Conservation (phyloP, 2,888 invertebrate genomes). For the Gryllus longicercus region DNA sequence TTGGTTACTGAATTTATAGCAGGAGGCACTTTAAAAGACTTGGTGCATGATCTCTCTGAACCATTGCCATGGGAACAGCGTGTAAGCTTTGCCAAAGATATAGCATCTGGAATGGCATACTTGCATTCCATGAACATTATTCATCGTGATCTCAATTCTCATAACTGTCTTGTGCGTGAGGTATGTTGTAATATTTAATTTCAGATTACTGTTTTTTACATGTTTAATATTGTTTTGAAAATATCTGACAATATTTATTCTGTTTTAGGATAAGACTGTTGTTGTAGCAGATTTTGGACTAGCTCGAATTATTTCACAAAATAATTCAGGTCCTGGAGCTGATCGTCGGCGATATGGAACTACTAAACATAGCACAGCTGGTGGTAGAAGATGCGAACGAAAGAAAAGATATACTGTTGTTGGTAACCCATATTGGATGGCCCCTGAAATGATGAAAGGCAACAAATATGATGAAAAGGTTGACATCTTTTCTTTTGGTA, state of each 20-base stretch:
- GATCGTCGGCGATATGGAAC: conserved; percentile 45
- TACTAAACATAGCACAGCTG: conserved; percentile 43
- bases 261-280: conserved; percentile 72
- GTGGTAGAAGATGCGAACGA: conserved; percentile 59
- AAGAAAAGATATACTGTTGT: conserved; percentile 92
- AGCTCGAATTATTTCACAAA: conserved; percentile 68
- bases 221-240: neutral
- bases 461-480: conserved; percentile 95
- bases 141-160: conserved; percentile 91
- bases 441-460: conserved; percentile 97
- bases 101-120: conserved; percentile 90
- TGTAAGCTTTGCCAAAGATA: conserved; percentile 83
- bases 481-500: conserved; percentile 93
- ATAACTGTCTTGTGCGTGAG: conserved; percentile 88
- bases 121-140: conserved; percentile 92
- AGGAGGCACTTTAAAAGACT: conserved; percentile 83
- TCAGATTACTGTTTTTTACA: neutral
- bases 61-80: conserved; percentile 75
- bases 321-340: conserved; percentile 35
- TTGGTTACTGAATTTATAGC: conserved; percentile 90
- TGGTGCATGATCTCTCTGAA: conserved; percentile 70
- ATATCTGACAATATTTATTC: neutral
- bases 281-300: conserved; percentile 95
- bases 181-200: conserved; percentile 47
- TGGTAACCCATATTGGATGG: conserved; percentile 98